Conservation (phyloP, 92 coral and sea anemone species). For the Anthopleura xanthogrammica region DNA sequence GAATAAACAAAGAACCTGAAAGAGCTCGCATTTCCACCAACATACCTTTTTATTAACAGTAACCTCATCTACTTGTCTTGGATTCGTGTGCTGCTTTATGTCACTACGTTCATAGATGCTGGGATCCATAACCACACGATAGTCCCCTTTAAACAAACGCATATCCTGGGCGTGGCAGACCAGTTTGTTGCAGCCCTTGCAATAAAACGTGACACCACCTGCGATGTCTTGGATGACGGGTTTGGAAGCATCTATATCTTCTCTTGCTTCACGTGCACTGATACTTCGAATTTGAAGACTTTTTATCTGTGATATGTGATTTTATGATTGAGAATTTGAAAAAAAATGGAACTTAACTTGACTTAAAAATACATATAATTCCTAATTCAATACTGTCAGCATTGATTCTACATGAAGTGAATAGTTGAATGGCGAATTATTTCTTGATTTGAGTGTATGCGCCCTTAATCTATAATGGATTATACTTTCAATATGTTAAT, state of each 20-base stretch:
- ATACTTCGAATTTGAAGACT: background rate
- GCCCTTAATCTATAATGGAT: no score
- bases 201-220: conserved; percentile 42
- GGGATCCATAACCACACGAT: conserved; percentile 35
- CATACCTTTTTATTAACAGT: conserved; percentile 26
- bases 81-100: conserved; percentile 29
- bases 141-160: background rate
- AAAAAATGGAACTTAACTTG: no score
- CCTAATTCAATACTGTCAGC: no score
- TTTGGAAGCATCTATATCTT: background rate
- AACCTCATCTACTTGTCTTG: conserved; percentile 20
- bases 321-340: no score
- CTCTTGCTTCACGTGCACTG: background rate
- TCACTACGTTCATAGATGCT: conserved; percentile 32
- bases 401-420: no score
- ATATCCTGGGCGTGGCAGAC: conserved; percentile 57
- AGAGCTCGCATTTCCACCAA: no score
- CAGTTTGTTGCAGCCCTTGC: conserved; percentile 45
- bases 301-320: background rate
- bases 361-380: no score
- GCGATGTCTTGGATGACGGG: conserved; percentile 1
- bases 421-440: no score
- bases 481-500: no score
- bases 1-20: background rate
- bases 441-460: no score